Conservation (phyloP, 64 coral and sea anemone genomes). For the Orbicella faveolata region DNA sequence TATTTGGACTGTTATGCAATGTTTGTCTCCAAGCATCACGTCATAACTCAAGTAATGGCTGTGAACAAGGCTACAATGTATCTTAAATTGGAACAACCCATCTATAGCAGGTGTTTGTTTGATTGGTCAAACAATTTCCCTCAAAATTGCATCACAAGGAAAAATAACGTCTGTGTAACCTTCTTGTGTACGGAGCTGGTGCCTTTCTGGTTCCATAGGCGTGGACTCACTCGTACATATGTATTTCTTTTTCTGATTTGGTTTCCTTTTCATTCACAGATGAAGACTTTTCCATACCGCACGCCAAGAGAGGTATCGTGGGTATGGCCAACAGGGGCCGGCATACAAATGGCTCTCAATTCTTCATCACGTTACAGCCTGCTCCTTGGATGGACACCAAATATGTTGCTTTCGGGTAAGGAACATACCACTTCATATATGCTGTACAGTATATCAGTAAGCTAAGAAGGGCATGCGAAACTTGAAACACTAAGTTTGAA, state of each 20-base stretch:
- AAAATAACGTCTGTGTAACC: too few species aligned
- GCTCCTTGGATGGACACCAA: conserved; percentile 99
- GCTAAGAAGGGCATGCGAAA: too few species aligned
- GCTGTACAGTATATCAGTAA: too few species aligned
- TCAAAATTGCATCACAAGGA: too few species aligned
- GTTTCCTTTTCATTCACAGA: conserved; percentile 49
- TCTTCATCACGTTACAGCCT: conserved; percentile 95
- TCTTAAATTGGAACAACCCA: neutral
- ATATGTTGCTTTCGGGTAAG: conserved; percentile 99
- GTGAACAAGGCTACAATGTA: neutral
- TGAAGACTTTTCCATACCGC: conserved; percentile 92
- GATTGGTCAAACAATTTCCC: too few species aligned
- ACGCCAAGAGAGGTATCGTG: conserved; percentile 85
- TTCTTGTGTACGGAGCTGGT: too few species aligned
- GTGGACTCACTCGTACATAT: neutral
- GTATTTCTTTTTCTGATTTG: neutral
- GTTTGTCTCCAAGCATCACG: too few species aligned
- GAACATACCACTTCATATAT: neutral
- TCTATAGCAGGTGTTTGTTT: neutral
- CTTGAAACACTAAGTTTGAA: too few species aligned
- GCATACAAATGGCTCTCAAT: conserved; percentile 97
- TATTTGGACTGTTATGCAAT: neutral
- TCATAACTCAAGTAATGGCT: too few species aligned
- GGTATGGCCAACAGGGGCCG: conserved; percentile 98
- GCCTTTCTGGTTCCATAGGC: neutral